These are phyloP conservation scores for Campoplex nolae DNA, from an alignment of 2,888 invertebrate species.

Conservation along the genomic window DNA sequence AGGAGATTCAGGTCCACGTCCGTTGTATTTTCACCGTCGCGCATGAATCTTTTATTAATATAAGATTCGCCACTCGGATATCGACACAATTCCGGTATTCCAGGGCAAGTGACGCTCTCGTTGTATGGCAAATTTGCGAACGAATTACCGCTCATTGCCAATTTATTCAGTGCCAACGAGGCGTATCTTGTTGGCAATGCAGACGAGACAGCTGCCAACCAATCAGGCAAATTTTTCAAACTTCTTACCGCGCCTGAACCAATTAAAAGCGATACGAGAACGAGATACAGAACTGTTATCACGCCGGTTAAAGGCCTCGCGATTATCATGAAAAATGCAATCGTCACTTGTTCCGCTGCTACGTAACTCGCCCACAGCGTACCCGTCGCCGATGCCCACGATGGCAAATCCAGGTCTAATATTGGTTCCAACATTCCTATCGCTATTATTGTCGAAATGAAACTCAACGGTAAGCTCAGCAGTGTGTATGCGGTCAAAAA, in stretches of 20 bases:
- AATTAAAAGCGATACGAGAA: constrained; percentile 87
- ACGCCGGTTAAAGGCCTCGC: constrained; percentile 92
- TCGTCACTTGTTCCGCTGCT: constrained; percentile 93
- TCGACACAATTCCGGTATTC: constrained; percentile 86
- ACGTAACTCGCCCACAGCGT: constrained; percentile 94
- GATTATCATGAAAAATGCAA: constrained; percentile 92
- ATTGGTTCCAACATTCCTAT: constrained; percentile 90
- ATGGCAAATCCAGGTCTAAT: constrained; percentile 78
- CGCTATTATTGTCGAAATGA: constrained; percentile 90
- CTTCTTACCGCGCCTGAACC: constrained; percentile 81
- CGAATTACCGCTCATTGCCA: constrained; percentile 78
- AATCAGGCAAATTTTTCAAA: constrained; percentile 79
- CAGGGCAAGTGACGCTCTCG: constrained; percentile 85
- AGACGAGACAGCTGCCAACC: constrained; percentile 80
- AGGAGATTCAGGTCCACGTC: constrained; percentile 92
- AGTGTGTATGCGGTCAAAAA: constrained; percentile 93
- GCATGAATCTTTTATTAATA: constrained; percentile 89
- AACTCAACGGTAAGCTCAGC: constrained; percentile 93
- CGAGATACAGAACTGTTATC: constrained; percentile 91
- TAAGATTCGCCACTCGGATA: constrained; percentile 91
- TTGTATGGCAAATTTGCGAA: constrained; percentile 84
- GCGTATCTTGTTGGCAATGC: constrained; percentile 82
- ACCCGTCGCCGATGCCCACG: constrained; percentile 80
- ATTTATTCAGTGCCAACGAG: constrained; percentile 81
- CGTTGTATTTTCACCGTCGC: constrained; percentile 86